phyloP scores from a whole-genome alignment of 2,797 vertebrate species.

The Leuciscus waleckii region DNA sequence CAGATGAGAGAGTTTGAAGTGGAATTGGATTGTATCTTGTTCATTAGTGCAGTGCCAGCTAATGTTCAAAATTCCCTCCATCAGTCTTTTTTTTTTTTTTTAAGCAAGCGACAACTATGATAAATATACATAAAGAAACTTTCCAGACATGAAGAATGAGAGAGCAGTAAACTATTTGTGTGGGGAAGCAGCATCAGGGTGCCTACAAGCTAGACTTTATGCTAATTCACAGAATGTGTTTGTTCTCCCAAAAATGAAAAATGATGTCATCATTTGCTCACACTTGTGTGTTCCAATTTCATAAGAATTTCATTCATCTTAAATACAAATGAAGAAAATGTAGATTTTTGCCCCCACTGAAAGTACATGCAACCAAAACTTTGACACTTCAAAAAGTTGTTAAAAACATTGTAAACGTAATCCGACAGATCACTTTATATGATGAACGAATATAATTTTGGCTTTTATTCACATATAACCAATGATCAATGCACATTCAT shows the following conservation, averaged over 20 bases:
- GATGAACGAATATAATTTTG: neutral
- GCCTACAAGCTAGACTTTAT: neutral
- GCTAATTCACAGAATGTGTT: neutral
- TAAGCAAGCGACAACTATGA: neutral
- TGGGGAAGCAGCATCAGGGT: neutral
- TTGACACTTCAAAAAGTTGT: neutral
- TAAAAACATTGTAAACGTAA: neutral
- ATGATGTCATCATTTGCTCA: neutral
- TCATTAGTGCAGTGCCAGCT: conserved; percentile 22
- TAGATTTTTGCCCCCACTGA: neutral
- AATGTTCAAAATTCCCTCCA: neutral
- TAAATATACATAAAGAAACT: conserved; percentile 18
- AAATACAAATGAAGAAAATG: neutral
- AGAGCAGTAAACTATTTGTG: conserved; percentile 11
- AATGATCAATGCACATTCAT: neutral
- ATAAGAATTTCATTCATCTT: neutral
- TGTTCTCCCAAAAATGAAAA: neutral
- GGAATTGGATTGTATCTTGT: conserved; percentile 37
- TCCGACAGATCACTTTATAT: neutral
- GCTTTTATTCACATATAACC: neutral
- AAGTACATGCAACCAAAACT: neutral
- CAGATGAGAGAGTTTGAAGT: conserved; percentile 44
- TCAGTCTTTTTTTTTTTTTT: neutral
- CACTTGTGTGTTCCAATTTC: neutral
- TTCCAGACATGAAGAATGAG: conserved; percentile 15